These are phyloP conservation scores for Rynchops niger DNA, from an alignment of 2,113 vertebrate genomes.

Conservation along the genomic window DNA sequence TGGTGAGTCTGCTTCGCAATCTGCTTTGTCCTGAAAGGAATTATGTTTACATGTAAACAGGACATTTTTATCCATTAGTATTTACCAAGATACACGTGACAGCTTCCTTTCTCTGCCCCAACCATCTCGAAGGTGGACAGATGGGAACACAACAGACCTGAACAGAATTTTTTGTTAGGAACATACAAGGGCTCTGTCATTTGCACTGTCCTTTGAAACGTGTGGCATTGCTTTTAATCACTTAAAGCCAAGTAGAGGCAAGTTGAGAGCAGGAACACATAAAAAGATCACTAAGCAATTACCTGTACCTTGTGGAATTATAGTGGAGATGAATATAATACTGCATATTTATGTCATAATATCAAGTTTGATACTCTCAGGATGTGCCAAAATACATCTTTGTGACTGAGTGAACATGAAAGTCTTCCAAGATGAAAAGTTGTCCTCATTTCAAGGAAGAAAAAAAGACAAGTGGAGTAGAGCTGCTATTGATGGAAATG, in stretches of 20 bases:
- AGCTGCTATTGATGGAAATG: neutral
- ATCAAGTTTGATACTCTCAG: neutral
- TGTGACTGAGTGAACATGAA: neutral
- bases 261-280: neutral
- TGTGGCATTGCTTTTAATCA: neutral
- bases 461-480: neutral
- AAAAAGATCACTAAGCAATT: neutral
- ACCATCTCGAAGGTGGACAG: neutral
- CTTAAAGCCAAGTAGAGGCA: neutral
- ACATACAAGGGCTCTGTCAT: neutral
- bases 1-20: neutral
- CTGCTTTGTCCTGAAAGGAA: neutral
- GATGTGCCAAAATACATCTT: neutral
- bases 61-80: neutral
- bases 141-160: neutral
- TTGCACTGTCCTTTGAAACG: neutral
- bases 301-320: neutral
- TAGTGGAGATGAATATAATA: neutral
- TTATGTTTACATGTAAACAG: neutral
- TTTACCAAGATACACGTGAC: neutral
- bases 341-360: neutral
- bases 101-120: neutral
- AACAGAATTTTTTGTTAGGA: neutral
- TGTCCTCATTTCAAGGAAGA: neutral
- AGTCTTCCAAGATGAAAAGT: conserved; percentile 2